These are phyloP conservation scores for Drosophila rubida DNA, from an alignment of 2,888 invertebrate species.

Conservation along the genomic window DNA sequence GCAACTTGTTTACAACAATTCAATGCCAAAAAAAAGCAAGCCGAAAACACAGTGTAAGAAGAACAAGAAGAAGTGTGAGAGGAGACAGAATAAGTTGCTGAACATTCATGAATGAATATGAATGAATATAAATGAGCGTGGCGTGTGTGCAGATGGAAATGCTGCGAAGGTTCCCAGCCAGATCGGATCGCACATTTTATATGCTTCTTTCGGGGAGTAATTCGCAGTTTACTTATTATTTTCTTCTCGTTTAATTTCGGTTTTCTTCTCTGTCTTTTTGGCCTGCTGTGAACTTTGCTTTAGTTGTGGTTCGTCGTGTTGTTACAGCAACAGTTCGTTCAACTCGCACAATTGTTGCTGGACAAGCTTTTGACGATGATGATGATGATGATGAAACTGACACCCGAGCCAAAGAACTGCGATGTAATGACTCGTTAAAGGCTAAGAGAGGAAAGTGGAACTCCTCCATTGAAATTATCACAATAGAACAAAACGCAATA, in stretches of 20 bases:
- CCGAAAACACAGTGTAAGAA: conserved; percentile 6
- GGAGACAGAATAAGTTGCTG: conserved; percentile 4
- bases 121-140: conserved; percentile 47
- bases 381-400: conserved; percentile 43
- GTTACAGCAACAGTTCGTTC: conserved; percentile 57
- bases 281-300: conserved; percentile 51
- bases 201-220: conserved; percentile 6
- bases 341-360: conserved; percentile 56
- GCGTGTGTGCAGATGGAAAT: conserved; percentile 25
- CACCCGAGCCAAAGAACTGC: conserved; percentile 19
- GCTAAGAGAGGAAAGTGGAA: neutral
- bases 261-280: conserved; percentile 14
- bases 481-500: conserved; percentile 3
- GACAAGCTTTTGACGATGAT: conserved; percentile 27
- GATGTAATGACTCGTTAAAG: conserved; percentile 1
- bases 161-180: conserved; percentile 45
- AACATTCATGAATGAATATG: conserved; percentile 39
- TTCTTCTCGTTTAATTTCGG: neutral
- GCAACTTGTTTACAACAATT: conserved; percentile 44
- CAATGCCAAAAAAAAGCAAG: conserved; percentile 20
- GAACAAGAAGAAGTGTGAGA: neutral
- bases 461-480: neutral
- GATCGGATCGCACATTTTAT: conserved; percentile 36
- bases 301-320: conserved; percentile 18
- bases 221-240: conserved; percentile 21